Conservation (phyloP, 2,113 vertebrate species). For the Rhinogobius similis region DNA sequence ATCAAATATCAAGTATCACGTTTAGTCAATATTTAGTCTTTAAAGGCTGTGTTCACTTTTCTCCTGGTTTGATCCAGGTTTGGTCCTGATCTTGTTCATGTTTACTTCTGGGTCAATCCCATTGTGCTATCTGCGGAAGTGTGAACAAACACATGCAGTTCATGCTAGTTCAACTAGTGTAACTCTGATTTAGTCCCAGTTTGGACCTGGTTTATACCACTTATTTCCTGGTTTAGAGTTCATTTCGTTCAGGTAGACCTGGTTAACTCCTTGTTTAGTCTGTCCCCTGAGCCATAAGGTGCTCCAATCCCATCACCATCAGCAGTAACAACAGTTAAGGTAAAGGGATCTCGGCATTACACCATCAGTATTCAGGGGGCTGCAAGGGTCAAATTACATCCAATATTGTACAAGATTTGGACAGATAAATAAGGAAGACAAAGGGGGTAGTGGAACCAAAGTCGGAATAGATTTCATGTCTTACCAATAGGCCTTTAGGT, state of each 20-base stretch:
- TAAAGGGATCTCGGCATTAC: conserved; percentile 61
- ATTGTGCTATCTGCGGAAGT: not conserved
- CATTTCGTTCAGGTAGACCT: not conserved
- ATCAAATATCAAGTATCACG: not conserved
- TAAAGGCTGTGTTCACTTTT: not conserved
- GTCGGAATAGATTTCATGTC: conserved; percentile 60
- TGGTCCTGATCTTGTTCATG: not conserved
- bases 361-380: conserved; percentile 64
- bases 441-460: conserved; percentile 18
- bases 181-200: not conserved
- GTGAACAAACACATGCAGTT: not conserved
- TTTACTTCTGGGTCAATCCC: not conserved
- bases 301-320: conserved; percentile 68
- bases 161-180: not conserved
- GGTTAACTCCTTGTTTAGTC: not conserved
- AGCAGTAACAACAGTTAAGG: conserved; percentile 42
- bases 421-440: conserved; percentile 36
- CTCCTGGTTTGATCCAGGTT: not conserved
- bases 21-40: not conserved
- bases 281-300: not conserved
- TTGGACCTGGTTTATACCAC: not conserved
- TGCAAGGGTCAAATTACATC: conserved; percentile 62
- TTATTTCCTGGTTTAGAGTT: not conserved
- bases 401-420: conserved; percentile 46
- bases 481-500: conserved; percentile 64